A percentile compares a stretch with the other conserved stretches of the same genome.
Evolutionary conservation across 92 coral and sea anemone genomes (phyloP).

Genomic region (Epizoanthus rinbou): DNA sequence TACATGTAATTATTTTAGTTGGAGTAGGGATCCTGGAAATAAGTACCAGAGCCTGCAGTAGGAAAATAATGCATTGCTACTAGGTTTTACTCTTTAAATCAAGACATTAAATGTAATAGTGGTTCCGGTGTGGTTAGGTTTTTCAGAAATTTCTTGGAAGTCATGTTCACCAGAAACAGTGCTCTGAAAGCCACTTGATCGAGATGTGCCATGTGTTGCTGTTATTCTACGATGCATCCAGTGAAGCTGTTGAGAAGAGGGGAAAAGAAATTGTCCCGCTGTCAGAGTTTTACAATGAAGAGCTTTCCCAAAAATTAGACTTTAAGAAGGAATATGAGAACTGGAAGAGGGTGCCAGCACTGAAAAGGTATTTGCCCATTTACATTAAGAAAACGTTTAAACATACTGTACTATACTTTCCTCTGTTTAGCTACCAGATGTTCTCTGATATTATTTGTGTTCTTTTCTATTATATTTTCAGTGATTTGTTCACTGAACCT

Average conservation of each 20-base stretch:
- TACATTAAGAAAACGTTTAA: no score
- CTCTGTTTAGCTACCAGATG: no score
- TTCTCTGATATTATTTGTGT: no score
- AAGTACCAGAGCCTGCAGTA: no score
- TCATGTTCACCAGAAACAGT: conserved; percentile 73
- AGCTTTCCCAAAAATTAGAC: conserved; percentile 89
- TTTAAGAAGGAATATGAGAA: conserved; percentile 94
- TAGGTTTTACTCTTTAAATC: no score
- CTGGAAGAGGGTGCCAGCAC: conserved; percentile 57
- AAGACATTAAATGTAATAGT: not conserved
- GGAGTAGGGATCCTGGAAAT: no score
- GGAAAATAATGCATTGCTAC: no score
- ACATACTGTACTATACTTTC: no score
- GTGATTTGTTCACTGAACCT: no score
- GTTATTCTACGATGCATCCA: conserved; percentile 70
- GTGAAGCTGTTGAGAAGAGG: conserved; percentile 23
- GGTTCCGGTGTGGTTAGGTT: conserved; percentile 47
- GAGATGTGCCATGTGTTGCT: conserved; percentile 70
- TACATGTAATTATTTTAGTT: no score
- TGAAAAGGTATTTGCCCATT: conserved; percentile 45
- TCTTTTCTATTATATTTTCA: no score
- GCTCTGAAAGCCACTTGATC: conserved; percentile 69
- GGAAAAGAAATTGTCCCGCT: conserved; percentile 51
- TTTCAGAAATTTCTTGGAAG: conserved; percentile 75
- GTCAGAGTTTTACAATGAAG: conserved; percentile 87